These are phyloP conservation scores for Arrhamphus sclerolepis DNA, from an alignment of 2,797 vertebrate species.

Conservation along the genomic window DNA sequence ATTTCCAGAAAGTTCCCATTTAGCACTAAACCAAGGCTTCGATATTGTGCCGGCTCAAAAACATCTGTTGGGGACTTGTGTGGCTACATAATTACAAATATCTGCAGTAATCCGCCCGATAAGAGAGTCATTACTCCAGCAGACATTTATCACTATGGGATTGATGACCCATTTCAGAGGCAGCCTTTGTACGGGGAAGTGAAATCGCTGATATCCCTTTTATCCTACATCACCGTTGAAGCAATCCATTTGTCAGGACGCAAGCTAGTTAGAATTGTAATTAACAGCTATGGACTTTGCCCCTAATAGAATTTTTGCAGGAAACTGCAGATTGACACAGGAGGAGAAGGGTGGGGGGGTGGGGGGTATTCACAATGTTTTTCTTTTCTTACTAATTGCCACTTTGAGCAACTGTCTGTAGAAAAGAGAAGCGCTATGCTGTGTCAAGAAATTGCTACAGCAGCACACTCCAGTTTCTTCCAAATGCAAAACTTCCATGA, in stretches of 20 bases:
- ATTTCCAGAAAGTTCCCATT: slow-evolving; percentile 77
- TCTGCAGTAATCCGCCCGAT: slow-evolving; percentile 82
- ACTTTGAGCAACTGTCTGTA: slow-evolving; percentile 46
- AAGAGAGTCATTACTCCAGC: slow-evolving; percentile 85
- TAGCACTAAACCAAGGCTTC: slow-evolving; percentile 69
- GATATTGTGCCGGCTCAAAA: slow-evolving; percentile 76
- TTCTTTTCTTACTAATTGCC: slow-evolving; percentile 69
- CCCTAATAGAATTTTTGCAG: slow-evolving; percentile 84
- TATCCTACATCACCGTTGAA: slow-evolving; percentile 79
- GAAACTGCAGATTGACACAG: slow-evolving; percentile 73
- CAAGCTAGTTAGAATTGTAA: slow-evolving; percentile 81
- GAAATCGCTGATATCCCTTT: slow-evolving; percentile 80
- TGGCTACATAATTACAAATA: slow-evolving; percentile 85
- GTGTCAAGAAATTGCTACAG: slow-evolving; percentile 63
- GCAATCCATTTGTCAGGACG: slow-evolving; percentile 83
- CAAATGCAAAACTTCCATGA: slow-evolving; percentile 37
- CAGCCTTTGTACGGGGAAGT: slow-evolving; percentile 79
- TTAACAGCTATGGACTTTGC: slow-evolving; percentile 82
- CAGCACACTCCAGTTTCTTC: slow-evolving; percentile 46
- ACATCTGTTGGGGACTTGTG: slow-evolving; percentile 81
- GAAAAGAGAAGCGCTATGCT: slow-evolving; percentile 30
- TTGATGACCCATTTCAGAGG: slow-evolving; percentile 85
- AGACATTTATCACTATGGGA: slow-evolving; percentile 85
- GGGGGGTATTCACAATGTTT: slow-evolving; percentile 50
- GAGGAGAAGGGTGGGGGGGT: slow-evolving; percentile 11